These are phyloP conservation scores for Tuta absoluta DNA, from an alignment of 2,888 invertebrate genomes.

Conservation along the genomic window DNA sequence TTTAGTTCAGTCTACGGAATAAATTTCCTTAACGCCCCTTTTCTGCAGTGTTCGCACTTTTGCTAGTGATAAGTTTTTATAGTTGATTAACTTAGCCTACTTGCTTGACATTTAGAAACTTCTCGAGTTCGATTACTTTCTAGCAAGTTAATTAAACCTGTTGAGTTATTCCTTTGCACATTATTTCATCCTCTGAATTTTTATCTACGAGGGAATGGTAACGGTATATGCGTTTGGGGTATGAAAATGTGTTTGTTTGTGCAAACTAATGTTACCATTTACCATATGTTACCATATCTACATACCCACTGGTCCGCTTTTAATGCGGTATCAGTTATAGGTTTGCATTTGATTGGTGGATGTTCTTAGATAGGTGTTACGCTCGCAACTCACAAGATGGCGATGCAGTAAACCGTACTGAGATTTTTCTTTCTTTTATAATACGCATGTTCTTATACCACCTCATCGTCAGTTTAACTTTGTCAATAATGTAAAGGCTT, in stretches of 20 bases:
- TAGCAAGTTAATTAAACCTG: constrained; percentile 11
- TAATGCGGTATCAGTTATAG: too few species aligned
- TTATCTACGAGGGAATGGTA: too few species aligned
- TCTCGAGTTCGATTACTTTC: background rate
- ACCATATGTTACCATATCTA: too few species aligned
- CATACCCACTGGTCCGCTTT: too few species aligned
- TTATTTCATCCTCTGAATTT: background rate
- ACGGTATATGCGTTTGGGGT: too few species aligned
- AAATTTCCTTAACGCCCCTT: constrained; percentile 40
- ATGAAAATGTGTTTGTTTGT: too few species aligned
- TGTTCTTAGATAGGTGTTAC: too few species aligned
- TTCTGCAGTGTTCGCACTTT: constrained; percentile 29
- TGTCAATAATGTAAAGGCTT: background rate
- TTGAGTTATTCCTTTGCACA: background rate
- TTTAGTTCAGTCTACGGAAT: constrained; percentile 51
- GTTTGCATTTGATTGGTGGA: too few species aligned
- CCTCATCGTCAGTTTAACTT: background rate
- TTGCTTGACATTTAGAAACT: constrained; percentile 18
- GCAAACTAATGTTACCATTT: too few species aligned
- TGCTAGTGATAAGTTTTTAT: constrained; percentile 20
- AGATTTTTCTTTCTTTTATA: background rate
- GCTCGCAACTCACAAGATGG: too few species aligned
- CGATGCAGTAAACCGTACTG: too few species aligned
- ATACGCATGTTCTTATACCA: background rate
- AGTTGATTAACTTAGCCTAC: constrained; percentile 29